Conservation (phyloP, 2,888 invertebrate species). For the Xanthorhoe designata region DNA sequence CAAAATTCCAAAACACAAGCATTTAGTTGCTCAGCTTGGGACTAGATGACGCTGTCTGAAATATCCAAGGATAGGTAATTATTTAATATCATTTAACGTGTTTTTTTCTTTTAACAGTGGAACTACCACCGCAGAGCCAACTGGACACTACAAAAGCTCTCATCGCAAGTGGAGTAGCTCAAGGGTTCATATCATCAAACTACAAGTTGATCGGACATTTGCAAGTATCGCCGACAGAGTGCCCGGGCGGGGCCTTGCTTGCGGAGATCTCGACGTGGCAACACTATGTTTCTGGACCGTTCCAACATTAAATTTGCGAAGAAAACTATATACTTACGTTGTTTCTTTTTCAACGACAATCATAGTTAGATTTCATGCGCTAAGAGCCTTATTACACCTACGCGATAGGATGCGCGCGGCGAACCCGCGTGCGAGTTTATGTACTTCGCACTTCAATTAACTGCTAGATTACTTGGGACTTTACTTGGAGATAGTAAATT, state of each 20-base stretch:
- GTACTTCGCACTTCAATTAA: too few species aligned
- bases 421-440: too few species aligned
- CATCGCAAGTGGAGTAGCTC: slow-evolving; percentile 84
- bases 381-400: too few species aligned
- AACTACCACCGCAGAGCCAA: slow-evolving; percentile 85
- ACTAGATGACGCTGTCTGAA: too few species aligned
- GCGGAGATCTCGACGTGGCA: slow-evolving; percentile 87
- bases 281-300: slow-evolving; percentile 63
- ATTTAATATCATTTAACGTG: background rate
- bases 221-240: slow-evolving; percentile 83
- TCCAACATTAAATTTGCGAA: background rate
- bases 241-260: slow-evolving; percentile 88
- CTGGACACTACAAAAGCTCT: slow-evolving; percentile 83
- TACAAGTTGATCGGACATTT: slow-evolving; percentile 88
- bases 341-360: too few species aligned
- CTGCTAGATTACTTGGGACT: too few species aligned
- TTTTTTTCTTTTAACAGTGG: slow-evolving; percentile 63
- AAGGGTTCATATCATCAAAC: slow-evolving; percentile 82
- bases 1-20: too few species aligned
- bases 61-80: too few species aligned
- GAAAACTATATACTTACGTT: background rate
- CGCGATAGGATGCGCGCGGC: too few species aligned
- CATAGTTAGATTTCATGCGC: too few species aligned
- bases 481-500: too few species aligned
- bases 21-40: too few species aligned